Conservation (phyloP, 1,140 invertebrate species). For the Bombus impatiens region DNA sequence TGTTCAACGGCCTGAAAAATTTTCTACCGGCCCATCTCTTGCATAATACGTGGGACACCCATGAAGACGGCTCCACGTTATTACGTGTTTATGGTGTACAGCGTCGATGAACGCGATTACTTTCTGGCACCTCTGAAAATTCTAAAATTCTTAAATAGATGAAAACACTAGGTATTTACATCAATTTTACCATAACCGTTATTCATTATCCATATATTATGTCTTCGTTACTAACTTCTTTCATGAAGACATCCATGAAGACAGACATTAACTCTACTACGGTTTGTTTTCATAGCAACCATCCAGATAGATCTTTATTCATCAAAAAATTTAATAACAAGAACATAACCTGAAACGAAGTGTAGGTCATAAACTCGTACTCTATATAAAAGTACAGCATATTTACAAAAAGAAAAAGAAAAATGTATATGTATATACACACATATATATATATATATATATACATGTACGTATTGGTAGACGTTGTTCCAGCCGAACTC, state of each 20-base stretch:
- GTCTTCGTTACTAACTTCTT: too few species aligned
- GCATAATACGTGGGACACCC: slow-evolving; percentile 20
- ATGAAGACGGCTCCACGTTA: slow-evolving; percentile 6
- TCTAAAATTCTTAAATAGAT: background rate
- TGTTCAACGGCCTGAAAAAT: slow-evolving; percentile 7
- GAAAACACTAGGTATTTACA: background rate
- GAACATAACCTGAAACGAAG: background rate
- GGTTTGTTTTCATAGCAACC: background rate
- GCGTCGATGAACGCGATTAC: background rate
- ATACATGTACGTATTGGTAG: background rate
- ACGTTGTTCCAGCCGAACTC: slow-evolving; percentile 5
- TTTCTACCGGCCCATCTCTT: background rate
- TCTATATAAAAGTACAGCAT: background rate
- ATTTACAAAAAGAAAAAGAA: slow-evolving; percentile 1
- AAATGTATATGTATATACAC: background rate
- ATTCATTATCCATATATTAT: background rate
- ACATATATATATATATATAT: too few species aligned
- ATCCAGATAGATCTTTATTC: background rate
- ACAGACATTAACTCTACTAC: background rate
- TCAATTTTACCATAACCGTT: background rate
- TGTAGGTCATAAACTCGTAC: background rate
- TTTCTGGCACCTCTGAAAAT: background rate
- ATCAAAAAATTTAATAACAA: background rate
- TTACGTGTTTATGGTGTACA: slow-evolving; percentile 6
- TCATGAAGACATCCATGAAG: background rate